Base-by-base conservation (phyloP, 2,888 invertebrate genomes). In the Phlogophora meticulosa region DNA sequence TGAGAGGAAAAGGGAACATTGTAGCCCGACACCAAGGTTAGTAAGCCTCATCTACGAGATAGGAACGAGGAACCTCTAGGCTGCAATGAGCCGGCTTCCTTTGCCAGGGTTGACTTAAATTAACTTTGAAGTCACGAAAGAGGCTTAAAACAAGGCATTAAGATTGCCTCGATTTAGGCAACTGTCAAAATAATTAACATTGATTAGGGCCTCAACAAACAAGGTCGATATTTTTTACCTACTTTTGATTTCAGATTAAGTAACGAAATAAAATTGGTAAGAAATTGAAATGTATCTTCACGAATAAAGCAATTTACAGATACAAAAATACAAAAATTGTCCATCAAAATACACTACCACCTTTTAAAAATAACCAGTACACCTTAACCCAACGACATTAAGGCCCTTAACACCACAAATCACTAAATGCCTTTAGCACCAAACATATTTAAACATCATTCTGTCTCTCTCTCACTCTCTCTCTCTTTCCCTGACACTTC, bases 1-100 rank as follows among this genome's bases (percentile, higher is more conserved):
- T 95, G 92, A 72, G 84, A 86, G 85, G 86, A 81, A 86, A 86
- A 88, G 52, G n/a, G 51, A 57, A 68, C 49, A 45, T 7, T 82
- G 72, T 78, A 76, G 82, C 85, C 89, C 90, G 45, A 80, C 87
- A 89, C 89, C 89, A 51, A 42, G 62, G 78, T 76, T 76, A 76
- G 81, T 76, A 76, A 77, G 64, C 72, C 24, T 43, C 17, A 32
- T 17, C 32, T 63, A 73, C 1, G 2, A 28, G 28, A 28, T 28
- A 28, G 28, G 28, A 28, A 4, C 28, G 5, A 28, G 28, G 28
- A 28, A 28, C 28, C 28, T 4, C 4, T 28, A 28, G 28, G 28
- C 28, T 4, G 28, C 5, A 5, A 5, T 28, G 28, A 28, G 28
- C 15, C 4, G 11, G 9, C 40, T 42, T 63, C 63, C 0, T 13